phyloP scores from a whole-genome alignment of 2,888 invertebrate genomes.

The Luperina testacea region DNA sequence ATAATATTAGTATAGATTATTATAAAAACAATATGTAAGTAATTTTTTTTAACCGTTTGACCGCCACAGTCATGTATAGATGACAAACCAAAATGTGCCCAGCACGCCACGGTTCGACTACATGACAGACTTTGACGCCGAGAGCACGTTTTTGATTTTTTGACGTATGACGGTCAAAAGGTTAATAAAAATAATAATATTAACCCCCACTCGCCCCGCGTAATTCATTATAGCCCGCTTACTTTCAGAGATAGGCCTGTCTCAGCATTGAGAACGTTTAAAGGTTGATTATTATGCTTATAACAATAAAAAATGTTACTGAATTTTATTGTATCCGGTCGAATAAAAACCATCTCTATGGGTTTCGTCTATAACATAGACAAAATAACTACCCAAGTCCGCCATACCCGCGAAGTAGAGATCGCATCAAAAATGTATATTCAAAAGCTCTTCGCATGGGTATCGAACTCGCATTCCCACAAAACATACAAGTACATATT shows the following conservation, averaged over 20 bases:
- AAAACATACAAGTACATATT: conserved; percentile 59
- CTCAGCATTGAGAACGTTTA: not conserved
- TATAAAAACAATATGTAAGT: too few species aligned
- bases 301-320: not conserved
- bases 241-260: not conserved
- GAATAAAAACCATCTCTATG: not conserved
- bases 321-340: not conserved
- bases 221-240: not conserved
- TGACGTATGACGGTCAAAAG: too few species aligned
- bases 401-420: not conserved
- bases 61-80: too few species aligned
- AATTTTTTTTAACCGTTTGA: too few species aligned
- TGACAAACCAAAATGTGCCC: too few species aligned
- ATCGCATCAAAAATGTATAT: conserved; percentile 12
- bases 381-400: not conserved
- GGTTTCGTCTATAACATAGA: not conserved
- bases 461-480: conserved; percentile 44
- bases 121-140: too few species aligned
- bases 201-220: too few species aligned
- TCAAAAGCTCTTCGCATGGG: conserved; percentile 3
- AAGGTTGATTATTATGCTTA: not conserved
- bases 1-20: too few species aligned
- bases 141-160: too few species aligned
- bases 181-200: too few species aligned
- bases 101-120: too few species aligned